Evolutionary conservation across 2,797 vertebrate species (phyloP).

Genomic region (Spinus pinus): DNA sequence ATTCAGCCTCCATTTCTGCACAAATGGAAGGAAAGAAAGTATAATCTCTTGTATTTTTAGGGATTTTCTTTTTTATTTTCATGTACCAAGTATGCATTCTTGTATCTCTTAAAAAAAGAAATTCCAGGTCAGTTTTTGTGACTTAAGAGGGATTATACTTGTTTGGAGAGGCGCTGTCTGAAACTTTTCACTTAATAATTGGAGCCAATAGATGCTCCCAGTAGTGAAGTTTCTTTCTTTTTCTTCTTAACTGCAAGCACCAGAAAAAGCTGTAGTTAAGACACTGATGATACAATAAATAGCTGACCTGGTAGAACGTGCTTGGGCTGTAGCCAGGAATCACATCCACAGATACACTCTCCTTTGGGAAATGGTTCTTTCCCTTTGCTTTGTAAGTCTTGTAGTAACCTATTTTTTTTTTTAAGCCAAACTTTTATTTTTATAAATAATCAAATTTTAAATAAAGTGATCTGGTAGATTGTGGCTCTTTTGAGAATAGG

Average conservation of each 20-base stretch:
- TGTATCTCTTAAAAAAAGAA: background rate
- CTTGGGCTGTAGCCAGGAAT: constrained; percentile 23
- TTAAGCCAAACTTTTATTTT: background rate
- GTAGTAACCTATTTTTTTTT: background rate
- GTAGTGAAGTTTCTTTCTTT: background rate
- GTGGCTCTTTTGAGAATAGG: background rate
- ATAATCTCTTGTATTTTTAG: background rate
- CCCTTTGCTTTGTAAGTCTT: background rate
- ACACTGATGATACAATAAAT: constrained; percentile 14
- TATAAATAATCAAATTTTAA: background rate
- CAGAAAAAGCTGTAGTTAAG: constrained; percentile 14
- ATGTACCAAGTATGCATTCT: background rate
- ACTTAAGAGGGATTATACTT: background rate
- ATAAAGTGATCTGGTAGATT: background rate
- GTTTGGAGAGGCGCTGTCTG: background rate
- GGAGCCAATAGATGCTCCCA: background rate
- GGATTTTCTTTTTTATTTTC: background rate
- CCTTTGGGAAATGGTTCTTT: background rate
- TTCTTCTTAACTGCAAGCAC: background rate
- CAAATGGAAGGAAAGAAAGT: background rate
- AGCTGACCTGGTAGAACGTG: background rate
- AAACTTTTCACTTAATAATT: background rate
- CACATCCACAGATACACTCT: background rate
- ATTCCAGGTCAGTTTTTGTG: background rate
- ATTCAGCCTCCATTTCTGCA: background rate